Percentiles rank a stretch among this genome's conserved stretches.
Conservation (phyloP, 2,888 invertebrate genomes). For the Taenaris catops region DNA sequence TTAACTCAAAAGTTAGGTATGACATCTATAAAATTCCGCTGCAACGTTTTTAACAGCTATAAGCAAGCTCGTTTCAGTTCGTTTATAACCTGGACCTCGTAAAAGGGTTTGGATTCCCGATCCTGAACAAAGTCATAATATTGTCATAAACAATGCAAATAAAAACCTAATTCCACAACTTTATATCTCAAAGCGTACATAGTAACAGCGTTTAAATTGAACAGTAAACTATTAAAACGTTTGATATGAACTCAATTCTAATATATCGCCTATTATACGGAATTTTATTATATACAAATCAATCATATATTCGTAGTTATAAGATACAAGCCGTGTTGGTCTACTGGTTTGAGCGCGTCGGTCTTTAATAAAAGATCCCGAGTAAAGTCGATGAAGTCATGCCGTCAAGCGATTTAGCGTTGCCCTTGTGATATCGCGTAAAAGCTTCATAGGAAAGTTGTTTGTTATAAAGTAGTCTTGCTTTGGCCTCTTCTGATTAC, state of each 20-base stretch:
- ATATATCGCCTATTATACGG: neutral
- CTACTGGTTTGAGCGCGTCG: too few relatives aligned
- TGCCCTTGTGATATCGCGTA: too few relatives aligned
- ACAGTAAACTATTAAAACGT: neutral
- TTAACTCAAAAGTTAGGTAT: conserved; percentile 3
- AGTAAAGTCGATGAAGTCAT: too few relatives aligned
- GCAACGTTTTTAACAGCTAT: conserved; percentile 40
- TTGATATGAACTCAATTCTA: neutral
- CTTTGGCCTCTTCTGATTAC: too few relatives aligned
- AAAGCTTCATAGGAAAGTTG: too few relatives aligned
- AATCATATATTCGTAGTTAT: neutral
- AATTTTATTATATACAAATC: neutral
- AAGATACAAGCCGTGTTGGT: too few relatives aligned
- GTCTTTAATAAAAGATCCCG: too few relatives aligned
- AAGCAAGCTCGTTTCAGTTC: conserved; percentile 43
- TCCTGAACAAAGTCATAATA: conserved; percentile 52
- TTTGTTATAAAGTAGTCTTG: too few relatives aligned
- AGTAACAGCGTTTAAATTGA: neutral
- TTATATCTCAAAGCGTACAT: conserved; percentile 4
- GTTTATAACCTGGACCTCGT: conserved; percentile 52
- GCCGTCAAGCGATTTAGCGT: too few relatives aligned
- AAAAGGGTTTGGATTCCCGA: conserved; percentile 53
- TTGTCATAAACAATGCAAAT: conserved; percentile 43
- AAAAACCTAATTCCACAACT: conserved; percentile 15
- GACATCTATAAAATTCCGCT: conserved; percentile 5